Conservation (phyloP, 2,888 invertebrate species). For the Nomada fucata region DNA sequence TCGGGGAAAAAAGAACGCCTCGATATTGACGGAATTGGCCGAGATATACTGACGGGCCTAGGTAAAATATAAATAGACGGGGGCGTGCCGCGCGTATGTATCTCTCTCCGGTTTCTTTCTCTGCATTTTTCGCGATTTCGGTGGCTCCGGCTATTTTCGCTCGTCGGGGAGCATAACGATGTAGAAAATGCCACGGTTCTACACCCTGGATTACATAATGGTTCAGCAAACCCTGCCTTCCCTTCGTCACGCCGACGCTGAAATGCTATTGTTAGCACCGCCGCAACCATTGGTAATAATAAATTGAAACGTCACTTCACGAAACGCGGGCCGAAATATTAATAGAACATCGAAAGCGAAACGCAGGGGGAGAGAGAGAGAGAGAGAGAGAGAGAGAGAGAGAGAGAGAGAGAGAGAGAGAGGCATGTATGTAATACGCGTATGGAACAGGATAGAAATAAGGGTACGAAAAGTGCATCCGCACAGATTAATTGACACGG, state of each 20-base stretch:
- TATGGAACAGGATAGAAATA: constrained; percentile 44
- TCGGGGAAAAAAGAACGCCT: too few relatives aligned
- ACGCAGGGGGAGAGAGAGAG: constrained; percentile 7
- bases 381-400: constrained; percentile 39
- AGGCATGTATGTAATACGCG: constrained; percentile 38
- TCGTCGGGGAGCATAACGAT: constrained; percentile 40
- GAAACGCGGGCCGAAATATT: constrained; percentile 82
- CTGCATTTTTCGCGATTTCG: constrained; percentile 29
- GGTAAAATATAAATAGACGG: not conserved
- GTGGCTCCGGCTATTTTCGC: constrained; percentile 50
- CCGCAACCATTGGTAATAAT: constrained; percentile 78
- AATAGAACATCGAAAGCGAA: constrained; percentile 73
- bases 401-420: constrained; percentile 20
- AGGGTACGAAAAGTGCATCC: not conserved
- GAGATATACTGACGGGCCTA: not conserved
- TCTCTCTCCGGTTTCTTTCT: constrained; percentile 1
- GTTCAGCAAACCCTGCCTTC: constrained; percentile 81
- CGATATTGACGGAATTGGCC: not conserved
- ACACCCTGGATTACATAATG: constrained; percentile 74
- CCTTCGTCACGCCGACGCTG: constrained; percentile 65
- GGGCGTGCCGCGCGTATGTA: not conserved
- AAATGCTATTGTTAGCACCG: constrained; percentile 78
- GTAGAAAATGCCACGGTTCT: constrained; percentile 39
- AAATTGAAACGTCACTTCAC: constrained; percentile 80
- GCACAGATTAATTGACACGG: too few relatives aligned